A percentile compares a stretch with the other conserved stretches of the same genome.
phyloP scores from a whole-genome alignment of 2,888 invertebrate species.

The Megaustenia siamemsis region DNA sequence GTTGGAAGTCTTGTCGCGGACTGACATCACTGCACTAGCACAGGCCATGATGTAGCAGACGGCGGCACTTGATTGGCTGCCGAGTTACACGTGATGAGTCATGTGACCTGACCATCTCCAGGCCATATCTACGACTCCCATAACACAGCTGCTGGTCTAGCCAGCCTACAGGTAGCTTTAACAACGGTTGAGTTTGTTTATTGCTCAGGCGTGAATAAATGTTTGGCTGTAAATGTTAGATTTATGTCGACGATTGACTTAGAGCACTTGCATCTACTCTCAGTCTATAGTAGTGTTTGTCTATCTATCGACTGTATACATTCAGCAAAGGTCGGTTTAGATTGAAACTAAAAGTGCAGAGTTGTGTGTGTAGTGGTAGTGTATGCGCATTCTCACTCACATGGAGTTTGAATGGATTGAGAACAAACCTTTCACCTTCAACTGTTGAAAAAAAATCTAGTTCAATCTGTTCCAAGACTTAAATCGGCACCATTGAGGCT shows the following conservation, averaged over 20 bases:
- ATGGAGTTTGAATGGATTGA: no score
- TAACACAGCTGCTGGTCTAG: not conserved
- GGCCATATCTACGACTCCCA: slow-evolving; percentile 4
- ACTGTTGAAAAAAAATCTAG: no score
- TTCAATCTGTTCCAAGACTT: no score
- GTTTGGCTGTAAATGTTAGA: not conserved
- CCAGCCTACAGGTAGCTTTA: not conserved
- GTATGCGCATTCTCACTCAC: no score
- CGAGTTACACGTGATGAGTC: slow-evolving; percentile 48
- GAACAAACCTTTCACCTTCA: no score
- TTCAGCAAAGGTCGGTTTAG: no score
- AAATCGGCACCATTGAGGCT: no score
- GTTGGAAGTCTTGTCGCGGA: not conserved
- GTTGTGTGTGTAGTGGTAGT: no score
- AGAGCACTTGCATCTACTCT: no score
- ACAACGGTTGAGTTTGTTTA: not conserved
- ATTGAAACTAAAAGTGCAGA: no score
- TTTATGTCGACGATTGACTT: not conserved
- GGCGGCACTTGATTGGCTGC: slow-evolving; percentile 57
- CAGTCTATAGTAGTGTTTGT: no score
- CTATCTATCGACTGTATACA: no score
- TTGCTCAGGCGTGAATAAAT: not conserved
- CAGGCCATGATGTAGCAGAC: slow-evolving; percentile 34
- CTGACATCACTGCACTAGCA: slow-evolving; percentile 18
- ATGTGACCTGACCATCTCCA: slow-evolving; percentile 13